Evolutionary conservation across 1,140 invertebrate genomes (phyloP).

Genomic region (Antheraea pernyi): DNA sequence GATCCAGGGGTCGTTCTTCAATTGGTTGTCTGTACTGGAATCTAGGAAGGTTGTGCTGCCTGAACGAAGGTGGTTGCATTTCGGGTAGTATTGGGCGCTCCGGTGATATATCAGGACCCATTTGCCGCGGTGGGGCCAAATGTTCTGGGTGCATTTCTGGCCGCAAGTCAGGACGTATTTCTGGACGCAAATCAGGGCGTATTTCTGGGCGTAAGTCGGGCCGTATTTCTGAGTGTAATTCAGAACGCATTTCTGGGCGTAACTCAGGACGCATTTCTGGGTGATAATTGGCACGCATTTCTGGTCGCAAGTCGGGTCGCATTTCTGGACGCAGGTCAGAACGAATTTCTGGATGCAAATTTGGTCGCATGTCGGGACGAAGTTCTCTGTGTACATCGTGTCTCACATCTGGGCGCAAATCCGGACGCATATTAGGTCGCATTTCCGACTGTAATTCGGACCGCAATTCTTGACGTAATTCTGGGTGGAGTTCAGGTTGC

Average conservation of each 20-base stretch:
- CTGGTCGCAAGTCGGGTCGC: constrained; percentile 14
- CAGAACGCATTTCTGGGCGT: too few species aligned
- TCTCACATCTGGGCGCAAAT: not conserved
- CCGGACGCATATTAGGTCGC: too few species aligned
- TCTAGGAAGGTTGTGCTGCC: too few species aligned
- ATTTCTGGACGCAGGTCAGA: constrained; percentile 19
- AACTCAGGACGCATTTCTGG: constrained; percentile 24
- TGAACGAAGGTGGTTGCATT: too few species aligned
- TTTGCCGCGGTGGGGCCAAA: not conserved
- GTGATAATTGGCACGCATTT: constrained; percentile 21
- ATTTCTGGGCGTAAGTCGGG: not conserved
- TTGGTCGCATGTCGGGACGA: not conserved
- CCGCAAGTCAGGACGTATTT: not conserved
- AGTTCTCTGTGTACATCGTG: not conserved
- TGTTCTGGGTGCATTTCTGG: constrained; percentile 10
- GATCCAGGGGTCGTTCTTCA: too few species aligned
- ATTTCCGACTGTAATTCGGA: too few species aligned
- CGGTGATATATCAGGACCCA: constrained; percentile 34
- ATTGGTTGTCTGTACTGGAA: too few species aligned
- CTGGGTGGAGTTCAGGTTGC: constrained; percentile 11
- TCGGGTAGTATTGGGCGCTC: too few species aligned
- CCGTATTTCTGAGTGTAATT: not conserved
- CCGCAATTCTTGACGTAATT: not conserved
- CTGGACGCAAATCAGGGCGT: not conserved
- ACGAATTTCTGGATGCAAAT: not conserved